Base-by-base conservation (phyloP, 2,113 vertebrate genomes). In the Trichechus manatus region DNA sequence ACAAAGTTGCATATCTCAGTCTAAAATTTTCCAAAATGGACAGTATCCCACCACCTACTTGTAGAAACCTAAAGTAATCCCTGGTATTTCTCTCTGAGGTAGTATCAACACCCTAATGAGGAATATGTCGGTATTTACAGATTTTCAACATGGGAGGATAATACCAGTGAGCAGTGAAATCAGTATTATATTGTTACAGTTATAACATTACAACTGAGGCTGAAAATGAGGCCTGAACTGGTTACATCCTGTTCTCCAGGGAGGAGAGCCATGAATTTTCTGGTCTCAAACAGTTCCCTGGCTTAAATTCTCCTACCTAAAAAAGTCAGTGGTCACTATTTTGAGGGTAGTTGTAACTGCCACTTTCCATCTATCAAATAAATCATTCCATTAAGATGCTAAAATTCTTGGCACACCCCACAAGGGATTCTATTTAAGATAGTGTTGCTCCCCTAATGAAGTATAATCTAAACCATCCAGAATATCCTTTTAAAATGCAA, bases 101-200 rank as follows among this genome's bases (percentile, higher is more conserved):
- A 59, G 36, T 11, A 44, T 0, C 59, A 8, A 29, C 27, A 33
- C 7, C 36, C 68, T 56, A 33, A 19, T 13, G n/a, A 89, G 39
- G 10, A 42, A 8, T 9, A 31, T 83, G 78, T 25, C 17, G 0
- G 53, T 13, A 25, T 25, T 31, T 79, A 19, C 29, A 63, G 33
- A 50, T 9, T 39, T 56, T 19, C 53, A 33, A 11, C 64, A 5
- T 5, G 23, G 25, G 31, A 39, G 9, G 27, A 27, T 17, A 3
- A n/a, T 0, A 3, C 19, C 47, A 15, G n/a, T 6, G 2, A 31
- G 15, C 0, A 6, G 47, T 1, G 4, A 53, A 20, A 39, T 10
- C 19, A 13, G 42, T 11, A 33, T 23, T 9, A 19, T 3, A 10
- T 11, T 9, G 31, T 5, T 25, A 23, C 3, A 36, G 50, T 14